These are phyloP conservation scores for Hippocampus barbouri DNA, from an alignment of 2,113 vertebrate genomes.

Conservation along the genomic window DNA sequence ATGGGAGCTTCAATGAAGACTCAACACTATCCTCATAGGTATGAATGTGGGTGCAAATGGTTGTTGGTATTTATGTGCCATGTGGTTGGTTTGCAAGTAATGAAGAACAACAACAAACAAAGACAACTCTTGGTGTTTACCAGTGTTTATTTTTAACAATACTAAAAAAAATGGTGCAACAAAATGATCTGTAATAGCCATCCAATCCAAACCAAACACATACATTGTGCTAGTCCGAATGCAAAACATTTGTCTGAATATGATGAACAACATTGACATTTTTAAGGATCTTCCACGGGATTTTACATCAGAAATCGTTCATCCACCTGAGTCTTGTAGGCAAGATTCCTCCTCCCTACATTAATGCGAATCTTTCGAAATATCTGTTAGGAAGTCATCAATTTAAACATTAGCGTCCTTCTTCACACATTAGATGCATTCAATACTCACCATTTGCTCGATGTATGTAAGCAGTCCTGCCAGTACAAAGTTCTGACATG, in stretches of 20 bases:
- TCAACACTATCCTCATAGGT: too few species aligned
- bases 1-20: too few species aligned
- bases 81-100: too few species aligned
- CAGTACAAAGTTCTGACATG: constrained; percentile 85
- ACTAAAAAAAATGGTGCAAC: too few species aligned
- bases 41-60: too few species aligned
- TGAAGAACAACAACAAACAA: not conserved
- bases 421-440: not conserved
- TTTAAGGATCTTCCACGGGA: constrained; percentile 22
- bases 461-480: constrained; percentile 87
- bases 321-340: constrained; percentile 89
- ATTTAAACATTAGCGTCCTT: not conserved
- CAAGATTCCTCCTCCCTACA: constrained; percentile 86
- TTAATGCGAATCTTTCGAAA: constrained; percentile 81
- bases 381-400: constrained; percentile 66
- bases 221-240: not conserved
- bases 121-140: not conserved
- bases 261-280: not conserved
- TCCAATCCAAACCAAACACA: too few species aligned
- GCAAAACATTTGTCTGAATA: not conserved
- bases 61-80: too few species aligned
- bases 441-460: constrained; percentile 83
- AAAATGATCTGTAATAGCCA: too few species aligned
- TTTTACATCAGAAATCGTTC: constrained; percentile 77
- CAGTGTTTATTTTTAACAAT: not conserved